Evolutionary conservation across 2,797 vertebrate species (phyloP), one percentile per base, ranked within the genome.

Genomic region (Sarcoramphus papa): DNA sequence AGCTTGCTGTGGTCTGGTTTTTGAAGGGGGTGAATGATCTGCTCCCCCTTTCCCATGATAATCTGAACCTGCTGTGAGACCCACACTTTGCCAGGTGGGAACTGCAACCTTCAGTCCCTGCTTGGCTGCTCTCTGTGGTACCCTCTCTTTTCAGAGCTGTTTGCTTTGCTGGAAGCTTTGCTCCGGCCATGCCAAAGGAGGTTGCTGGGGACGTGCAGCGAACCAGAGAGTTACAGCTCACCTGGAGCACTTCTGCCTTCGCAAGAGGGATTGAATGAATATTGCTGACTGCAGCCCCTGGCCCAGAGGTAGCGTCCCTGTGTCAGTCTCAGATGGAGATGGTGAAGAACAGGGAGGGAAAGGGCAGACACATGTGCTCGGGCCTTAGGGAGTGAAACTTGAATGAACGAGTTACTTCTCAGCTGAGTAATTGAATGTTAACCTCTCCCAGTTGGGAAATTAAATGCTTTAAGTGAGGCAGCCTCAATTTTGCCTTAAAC

Each of bases 331-430:
- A 0, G 11, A 7, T 6, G 24, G 40, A 35, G 73, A 35, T 40
- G 31, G 20, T 40, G 65, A 74, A 78, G 65, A 82, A 47, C 0
- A 0, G 33, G 27, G 23, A 67, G 41, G 31, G 28, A 85, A 67
- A 80, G 92, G 75, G 72, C 85, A 83, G 60, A 33, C 10, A 43
- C 31, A 4, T 1, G 19, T 0, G 0, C 41, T 67, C 0, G 2
- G 78, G 65, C 75, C 67, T 3, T 50, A n/a, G 72, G 89, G 88
- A 79, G 59, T 22, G 56, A 72, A 64, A 68, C 68, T 8, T 77
- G 77, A 74, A 80, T 30, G 68, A 64, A 65, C 1, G 48, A 95
- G 85, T 87, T 93, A 56, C 56, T 93, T 37, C 78, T 79, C 10
- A 9, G 68, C 45, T 68, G 75, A 86, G 57, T 85, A 80, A 93